Evolutionary conservation across 2,113 vertebrate species (phyloP).

Genomic region (Vidua chalybeata): DNA sequence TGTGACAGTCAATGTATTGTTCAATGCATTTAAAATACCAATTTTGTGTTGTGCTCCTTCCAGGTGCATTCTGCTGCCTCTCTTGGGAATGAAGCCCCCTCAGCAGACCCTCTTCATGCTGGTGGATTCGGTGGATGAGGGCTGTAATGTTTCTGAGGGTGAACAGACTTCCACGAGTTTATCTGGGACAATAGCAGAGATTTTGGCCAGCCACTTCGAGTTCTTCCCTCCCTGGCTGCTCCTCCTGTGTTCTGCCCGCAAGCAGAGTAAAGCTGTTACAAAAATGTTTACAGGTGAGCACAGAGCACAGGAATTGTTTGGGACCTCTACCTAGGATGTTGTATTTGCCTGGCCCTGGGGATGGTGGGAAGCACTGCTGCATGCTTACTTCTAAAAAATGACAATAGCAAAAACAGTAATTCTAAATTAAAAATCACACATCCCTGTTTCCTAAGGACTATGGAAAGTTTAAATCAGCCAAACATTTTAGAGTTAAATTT

Average conservation of each 20-base stretch:
- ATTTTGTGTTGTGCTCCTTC: background rate
- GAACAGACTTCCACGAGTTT: conserved; percentile 81
- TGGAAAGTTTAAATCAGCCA: background rate
- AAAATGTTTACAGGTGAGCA: conserved; percentile 94
- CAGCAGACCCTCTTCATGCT: conserved; percentile 90
- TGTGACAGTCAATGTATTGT: background rate
- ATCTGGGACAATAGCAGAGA: conserved; percentile 90
- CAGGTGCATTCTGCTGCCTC: conserved; percentile 91
- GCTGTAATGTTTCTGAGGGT: conserved; percentile 81
- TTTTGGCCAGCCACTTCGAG: conserved; percentile 91
- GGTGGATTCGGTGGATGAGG: conserved; percentile 93
- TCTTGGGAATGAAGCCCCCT: conserved; percentile 87
- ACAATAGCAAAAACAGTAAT: background rate
- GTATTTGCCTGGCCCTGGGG: background rate
- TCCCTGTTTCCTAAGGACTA: background rate
- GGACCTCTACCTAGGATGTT: accelerated
- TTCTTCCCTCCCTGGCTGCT: conserved; percentile 96
- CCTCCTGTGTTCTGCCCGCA: conserved; percentile 91
- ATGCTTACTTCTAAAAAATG: background rate
- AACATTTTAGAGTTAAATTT: background rate
- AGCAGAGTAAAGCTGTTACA: conserved; percentile 95
- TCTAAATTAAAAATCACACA: background rate
- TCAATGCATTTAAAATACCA: background rate
- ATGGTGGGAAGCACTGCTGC: background rate
- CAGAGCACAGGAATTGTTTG: background rate